Percentiles rank a stretch among this genome's conserved stretches.
Conservation (phyloP, 1,140 invertebrate genomes). For the Drosophila sulfurigaster region DNA sequence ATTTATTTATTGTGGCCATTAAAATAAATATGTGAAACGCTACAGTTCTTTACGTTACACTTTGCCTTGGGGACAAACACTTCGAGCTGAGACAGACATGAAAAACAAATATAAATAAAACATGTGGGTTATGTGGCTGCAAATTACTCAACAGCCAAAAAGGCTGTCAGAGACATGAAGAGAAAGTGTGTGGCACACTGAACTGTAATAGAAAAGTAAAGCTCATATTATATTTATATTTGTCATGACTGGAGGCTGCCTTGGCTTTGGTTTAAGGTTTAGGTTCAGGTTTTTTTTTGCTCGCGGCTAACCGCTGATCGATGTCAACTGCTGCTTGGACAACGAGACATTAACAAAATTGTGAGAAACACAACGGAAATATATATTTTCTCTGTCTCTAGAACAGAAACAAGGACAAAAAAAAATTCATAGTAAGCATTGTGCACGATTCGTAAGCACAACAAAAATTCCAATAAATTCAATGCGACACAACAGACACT, state of each 20-base stretch:
- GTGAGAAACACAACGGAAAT: constrained; percentile 60
- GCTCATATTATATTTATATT: constrained; percentile 76
- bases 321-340: constrained; percentile 65
- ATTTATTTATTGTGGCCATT: constrained; percentile 74
- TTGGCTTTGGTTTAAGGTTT: neutral
- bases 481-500: constrained; percentile 82
- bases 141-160: constrained; percentile 57
- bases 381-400: constrained; percentile 37
- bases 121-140: constrained; percentile 62
- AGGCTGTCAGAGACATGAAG: neutral
- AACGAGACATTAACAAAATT: constrained; percentile 77
- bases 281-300: constrained; percentile 7
- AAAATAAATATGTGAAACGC: constrained; percentile 46
- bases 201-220: constrained; percentile 65
- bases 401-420: constrained; percentile 17
- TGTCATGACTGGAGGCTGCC: constrained; percentile 45
- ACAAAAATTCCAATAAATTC: constrained; percentile 83
- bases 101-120: constrained; percentile 62
- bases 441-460: constrained; percentile 49
- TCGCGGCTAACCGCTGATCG: constrained; percentile 46
- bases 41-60: neutral
- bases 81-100: neutral
- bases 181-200: neutral
- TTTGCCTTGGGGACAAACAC: neutral
- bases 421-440: constrained; percentile 36